Percentiles rank a stretch among this genome's conserved stretches.
Conservation (phyloP, 2,797 vertebrate species). For the Gymnothorax javanicus region DNA sequence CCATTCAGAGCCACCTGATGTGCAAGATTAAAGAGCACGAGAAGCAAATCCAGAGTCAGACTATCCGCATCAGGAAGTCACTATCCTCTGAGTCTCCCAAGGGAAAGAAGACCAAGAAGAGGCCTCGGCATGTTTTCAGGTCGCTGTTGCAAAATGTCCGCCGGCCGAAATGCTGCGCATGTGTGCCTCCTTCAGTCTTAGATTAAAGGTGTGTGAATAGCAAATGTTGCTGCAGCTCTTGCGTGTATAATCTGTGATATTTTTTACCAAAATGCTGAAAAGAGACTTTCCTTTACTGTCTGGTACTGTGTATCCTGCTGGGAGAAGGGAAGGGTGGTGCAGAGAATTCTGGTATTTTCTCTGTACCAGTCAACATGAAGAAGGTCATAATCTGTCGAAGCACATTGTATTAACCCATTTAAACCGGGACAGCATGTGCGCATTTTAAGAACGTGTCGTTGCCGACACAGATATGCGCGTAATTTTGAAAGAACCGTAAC, state of each 20-base stretch:
- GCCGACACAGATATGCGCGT: too few species aligned
- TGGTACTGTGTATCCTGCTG: conserved; percentile 11
- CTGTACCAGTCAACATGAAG: not conserved
- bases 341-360: not conserved
- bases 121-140: conserved; percentile 65
- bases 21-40: conserved; percentile 83
- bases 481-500: too few species aligned
- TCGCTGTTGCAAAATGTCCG: conserved; percentile 22
- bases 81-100: conserved; percentile 75
- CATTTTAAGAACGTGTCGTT: too few species aligned
- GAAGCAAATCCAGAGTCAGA: conserved; percentile 73
- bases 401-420: not conserved
- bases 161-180: conserved; percentile 23
- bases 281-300: conserved; percentile 7
- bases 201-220: conserved; percentile 2
- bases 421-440: too few species aligned
- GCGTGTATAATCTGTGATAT: not conserved
- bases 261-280: not conserved
- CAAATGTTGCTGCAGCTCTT: too few species aligned
- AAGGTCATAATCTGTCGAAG: conserved; percentile 14
- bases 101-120: conserved; percentile 70
- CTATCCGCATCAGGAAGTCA: conserved; percentile 67
- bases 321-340: not conserved
- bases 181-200: not conserved
- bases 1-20: conserved; percentile 90